Conservation (phyloP, 2,797 vertebrate species). For the Acrossocheilus wenchowensis region DNA sequence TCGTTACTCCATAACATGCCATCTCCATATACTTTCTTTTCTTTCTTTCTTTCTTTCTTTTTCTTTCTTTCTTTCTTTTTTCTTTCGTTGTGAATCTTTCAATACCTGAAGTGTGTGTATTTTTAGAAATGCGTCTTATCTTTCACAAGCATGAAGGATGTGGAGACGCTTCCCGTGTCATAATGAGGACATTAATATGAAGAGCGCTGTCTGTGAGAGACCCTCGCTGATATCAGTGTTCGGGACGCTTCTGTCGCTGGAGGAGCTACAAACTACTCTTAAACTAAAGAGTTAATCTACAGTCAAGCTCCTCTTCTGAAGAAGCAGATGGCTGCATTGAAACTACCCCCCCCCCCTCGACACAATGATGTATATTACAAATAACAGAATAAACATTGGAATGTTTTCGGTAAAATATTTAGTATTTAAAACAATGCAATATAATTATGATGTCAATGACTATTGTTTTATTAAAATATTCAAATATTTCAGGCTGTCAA, state of each 20-base stretch:
- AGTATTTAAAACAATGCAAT: background rate
- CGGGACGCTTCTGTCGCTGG: too few relatives aligned
- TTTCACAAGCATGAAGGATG: background rate
- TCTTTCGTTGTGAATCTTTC: background rate
- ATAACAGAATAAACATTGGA: background rate
- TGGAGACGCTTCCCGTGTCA: background rate
- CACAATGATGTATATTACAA: background rate
- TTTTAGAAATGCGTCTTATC: constrained; percentile 9
- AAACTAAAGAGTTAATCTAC: background rate
- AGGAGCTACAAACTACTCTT: too few relatives aligned
- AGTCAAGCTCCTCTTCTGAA: background rate
- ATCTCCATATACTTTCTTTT: background rate
- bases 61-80: background rate
- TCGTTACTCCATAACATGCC: background rate
- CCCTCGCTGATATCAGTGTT: background rate
- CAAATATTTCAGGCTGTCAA: too few relatives aligned
- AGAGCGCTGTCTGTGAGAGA: background rate
- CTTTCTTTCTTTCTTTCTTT: background rate
- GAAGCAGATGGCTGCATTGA: background rate
- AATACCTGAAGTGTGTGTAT: background rate
- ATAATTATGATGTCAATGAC: background rate
- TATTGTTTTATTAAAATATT: too few relatives aligned
- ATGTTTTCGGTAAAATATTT: background rate
- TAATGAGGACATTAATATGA: background rate
- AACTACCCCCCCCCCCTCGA: background rate